Percentiles rank a stretch among this genome's conserved stretches.
Conservation (phyloP, 2,113 vertebrate species). For the Phocoena sinus region DNA sequence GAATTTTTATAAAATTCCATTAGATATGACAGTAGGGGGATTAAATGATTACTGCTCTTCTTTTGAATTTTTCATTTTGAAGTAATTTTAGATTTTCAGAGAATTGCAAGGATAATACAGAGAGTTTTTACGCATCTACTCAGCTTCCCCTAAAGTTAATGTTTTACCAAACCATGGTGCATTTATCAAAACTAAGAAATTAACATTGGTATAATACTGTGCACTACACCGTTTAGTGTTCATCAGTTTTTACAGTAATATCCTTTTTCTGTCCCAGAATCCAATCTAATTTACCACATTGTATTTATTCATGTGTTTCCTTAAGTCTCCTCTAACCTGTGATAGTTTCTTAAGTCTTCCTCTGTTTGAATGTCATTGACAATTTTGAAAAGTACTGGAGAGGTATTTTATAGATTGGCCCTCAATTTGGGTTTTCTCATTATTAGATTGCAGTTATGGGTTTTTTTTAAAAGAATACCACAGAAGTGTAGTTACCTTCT, state of each 20-base stretch:
- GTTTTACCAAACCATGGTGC: background rate
- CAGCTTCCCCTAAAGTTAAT: background rate
- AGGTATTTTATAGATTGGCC: background rate
- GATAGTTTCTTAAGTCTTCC: background rate
- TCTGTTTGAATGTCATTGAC: background rate
- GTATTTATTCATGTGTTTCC: background rate
- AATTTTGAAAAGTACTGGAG: background rate
- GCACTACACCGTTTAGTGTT: background rate
- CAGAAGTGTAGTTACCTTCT: background rate
- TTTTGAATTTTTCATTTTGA: constrained; percentile 48
- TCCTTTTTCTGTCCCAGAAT: background rate
- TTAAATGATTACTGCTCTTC: background rate
- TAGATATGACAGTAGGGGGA: background rate
- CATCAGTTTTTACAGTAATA: background rate
- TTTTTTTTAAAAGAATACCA: background rate
- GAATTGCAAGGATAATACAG: background rate
- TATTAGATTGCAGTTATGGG: background rate
- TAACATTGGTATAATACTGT: background rate
- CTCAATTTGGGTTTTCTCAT: background rate
- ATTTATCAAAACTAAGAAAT: background rate
- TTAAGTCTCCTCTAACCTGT: background rate
- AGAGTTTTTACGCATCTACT: background rate
- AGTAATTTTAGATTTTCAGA: constrained; percentile 8
- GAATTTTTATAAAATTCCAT: background rate
- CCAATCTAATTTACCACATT: background rate